These are phyloP conservation scores for Mallotus villosus DNA, from an alignment of 2,797 vertebrate genomes.

Conservation along the genomic window DNA sequence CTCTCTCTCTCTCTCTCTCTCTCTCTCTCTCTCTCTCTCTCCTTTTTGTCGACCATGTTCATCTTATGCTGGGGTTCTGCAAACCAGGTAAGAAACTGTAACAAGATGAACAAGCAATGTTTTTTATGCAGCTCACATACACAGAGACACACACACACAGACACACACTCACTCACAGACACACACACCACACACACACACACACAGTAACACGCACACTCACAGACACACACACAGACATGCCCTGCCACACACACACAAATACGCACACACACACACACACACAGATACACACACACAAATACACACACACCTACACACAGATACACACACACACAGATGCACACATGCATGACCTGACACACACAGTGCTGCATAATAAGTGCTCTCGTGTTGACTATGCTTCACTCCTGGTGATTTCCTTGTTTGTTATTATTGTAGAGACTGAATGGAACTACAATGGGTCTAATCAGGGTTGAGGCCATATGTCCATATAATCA, in stretches of 20 bases:
- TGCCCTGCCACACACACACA: not conserved
- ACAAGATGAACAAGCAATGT: not conserved
- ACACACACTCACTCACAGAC: not conserved
- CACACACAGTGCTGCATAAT: slow-evolving; percentile 10
- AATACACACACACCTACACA: slow-evolving; percentile 2
- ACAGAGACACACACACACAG: not conserved
- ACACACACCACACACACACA: slow-evolving; percentile 4
- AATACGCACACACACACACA: not conserved
- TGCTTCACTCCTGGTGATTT: no score
- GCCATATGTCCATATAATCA: slow-evolving; percentile 58
- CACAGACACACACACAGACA: not conserved
- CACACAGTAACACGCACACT: not conserved
- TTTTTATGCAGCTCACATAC: not conserved
- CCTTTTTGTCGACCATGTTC: not conserved
- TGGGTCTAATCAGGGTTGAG: slow-evolving; percentile 39
- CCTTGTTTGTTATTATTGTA: slow-evolving; percentile 10
- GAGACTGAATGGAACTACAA: slow-evolving; percentile 51
- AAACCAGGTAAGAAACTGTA: slow-evolving; percentile 52
- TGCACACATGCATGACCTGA: not conserved
- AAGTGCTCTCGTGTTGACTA: not conserved
- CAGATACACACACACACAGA: slow-evolving; percentile 7
- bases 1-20: not conserved
- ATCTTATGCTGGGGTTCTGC: slow-evolving; percentile 27
- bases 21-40: slow-evolving; percentile 17
- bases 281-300: slow-evolving; percentile 9